Evolutionary conservation across 92 coral and sea anemone genomes (phyloP), one percentile per base, ranked within the genome.

Genomic region (Parazoanthus atlanticus): DNA sequence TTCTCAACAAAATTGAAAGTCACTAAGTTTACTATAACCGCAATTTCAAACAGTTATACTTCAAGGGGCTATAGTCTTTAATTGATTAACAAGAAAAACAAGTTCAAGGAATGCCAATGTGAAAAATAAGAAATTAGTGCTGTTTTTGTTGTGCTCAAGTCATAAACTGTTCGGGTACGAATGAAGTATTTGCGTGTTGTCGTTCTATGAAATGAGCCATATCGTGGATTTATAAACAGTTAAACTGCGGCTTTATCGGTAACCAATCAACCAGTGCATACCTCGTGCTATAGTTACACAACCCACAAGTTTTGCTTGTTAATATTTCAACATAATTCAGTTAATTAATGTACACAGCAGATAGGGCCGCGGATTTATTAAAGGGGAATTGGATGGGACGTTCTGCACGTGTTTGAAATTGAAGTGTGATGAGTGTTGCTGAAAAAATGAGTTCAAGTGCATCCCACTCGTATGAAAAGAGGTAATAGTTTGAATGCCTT

Each of bases 261-360:
- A 56, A 31, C 82, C 82, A 78, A 78, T 78, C 85, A 81, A 56
- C 74, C 73, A 34, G n/a, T 58, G 49, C 21, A 47, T 33, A 81
- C 70, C 29, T 61, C 15, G 34, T 21, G 80, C 28, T 38, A 31
- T 79, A 28, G 61, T 17, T 56, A 80, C 33, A 23, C 81, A 77
- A 77, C 23, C 31, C 17, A 77, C 52, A 77, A 77, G 81, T 33
- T 49, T 64, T 31, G 13, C 33, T 81, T 28, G 72, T 81, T 81
- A 81, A 81, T 56, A 30, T 58, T 81, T 81, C 38, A 81, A 26
- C 17, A 58, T 49, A 41, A 23, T 78, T 52, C 25, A 52, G 58
- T 78, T 23, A 58, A 32, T 78, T 23, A 21, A 32, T 32, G 43
- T 81, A 61, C 52, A 75, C 73, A 33, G 33, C 85, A 25, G 85